phyloP scores from a whole-genome alignment of 2,113 vertebrate genomes.

The Pterocles orientalis region DNA sequence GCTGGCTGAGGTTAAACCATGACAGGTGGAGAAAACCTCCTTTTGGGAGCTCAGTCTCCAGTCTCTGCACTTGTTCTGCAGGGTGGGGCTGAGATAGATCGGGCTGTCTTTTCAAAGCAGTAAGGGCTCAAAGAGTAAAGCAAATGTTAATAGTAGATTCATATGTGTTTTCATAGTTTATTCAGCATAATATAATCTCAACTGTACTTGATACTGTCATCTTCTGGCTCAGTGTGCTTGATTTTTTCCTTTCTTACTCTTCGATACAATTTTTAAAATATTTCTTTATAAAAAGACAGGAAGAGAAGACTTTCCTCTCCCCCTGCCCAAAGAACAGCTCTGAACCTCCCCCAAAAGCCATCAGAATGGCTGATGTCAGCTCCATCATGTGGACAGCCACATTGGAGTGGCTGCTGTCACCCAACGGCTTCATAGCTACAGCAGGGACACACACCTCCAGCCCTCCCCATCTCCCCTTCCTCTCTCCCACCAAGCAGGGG shows the following conservation, averaged over 20 bases:
- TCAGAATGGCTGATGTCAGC: background rate
- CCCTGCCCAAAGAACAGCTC: background rate
- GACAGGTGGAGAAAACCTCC: background rate
- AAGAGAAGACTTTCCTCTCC: background rate
- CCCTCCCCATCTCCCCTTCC: background rate
- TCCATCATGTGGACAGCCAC: fast-evolving
- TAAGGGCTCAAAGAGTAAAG: background rate
- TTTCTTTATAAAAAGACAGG: background rate
- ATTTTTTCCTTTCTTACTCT: background rate
- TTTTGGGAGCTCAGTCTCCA: background rate
- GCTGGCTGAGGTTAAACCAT: no score
- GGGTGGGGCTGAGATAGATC: background rate
- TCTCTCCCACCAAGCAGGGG: background rate
- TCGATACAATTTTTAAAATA: background rate
- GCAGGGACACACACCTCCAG: background rate
- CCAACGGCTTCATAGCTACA: fast-evolving
- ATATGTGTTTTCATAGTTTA: background rate
- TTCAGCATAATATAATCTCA: background rate
- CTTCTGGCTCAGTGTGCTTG: background rate
- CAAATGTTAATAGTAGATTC: background rate
- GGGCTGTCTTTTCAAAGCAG: background rate
- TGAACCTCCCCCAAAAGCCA: no score
- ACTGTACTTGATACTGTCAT: background rate
- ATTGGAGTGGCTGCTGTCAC: fast-evolving
- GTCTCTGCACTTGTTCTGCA: background rate